phyloP scores from a whole-genome alignment of 1,140 invertebrate genomes.

The Caenorhabditis remanei region DNA sequence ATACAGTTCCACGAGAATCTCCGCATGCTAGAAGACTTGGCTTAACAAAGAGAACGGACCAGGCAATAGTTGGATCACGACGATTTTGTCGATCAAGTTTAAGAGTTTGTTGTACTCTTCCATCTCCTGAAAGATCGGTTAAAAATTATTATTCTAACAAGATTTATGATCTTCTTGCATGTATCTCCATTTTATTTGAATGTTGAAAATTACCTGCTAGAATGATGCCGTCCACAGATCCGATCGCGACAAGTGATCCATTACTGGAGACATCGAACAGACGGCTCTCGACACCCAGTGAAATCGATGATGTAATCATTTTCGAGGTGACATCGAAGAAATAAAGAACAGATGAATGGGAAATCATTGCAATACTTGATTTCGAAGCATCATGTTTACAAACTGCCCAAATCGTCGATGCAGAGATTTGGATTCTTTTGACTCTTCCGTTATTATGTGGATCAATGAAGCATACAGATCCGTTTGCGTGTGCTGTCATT shows the following conservation, averaged over 20 bases:
- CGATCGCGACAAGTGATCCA: constrained; percentile 50
- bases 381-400: neutral
- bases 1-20: constrained; percentile 54
- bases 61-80: constrained; percentile 52
- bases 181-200: too few relatives aligned
- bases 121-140: neutral
- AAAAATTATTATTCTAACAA: too few relatives aligned
- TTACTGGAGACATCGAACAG: constrained; percentile 49
- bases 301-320: constrained; percentile 33
- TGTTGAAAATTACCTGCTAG: neutral
- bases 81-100: constrained; percentile 27
- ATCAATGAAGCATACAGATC: constrained; percentile 53
- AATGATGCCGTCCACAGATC: constrained; percentile 20
- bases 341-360: constrained; percentile 59
- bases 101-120: constrained; percentile 43
- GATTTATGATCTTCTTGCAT: too few relatives aligned
- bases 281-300: constrained; percentile 51
- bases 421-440: constrained; percentile 57
- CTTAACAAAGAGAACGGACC: constrained; percentile 51
- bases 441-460: constrained; percentile 11
- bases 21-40: constrained; percentile 44
- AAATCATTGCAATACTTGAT: neutral
- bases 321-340: constrained; percentile 35
- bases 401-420: constrained; percentile 46
- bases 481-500: constrained; percentile 38